These are phyloP conservation scores for roundworm (Caenorhabditis elegans) DNA, from an alignment of 1,140 invertebrate genomes.

Conservation along the genomic window DNA sequence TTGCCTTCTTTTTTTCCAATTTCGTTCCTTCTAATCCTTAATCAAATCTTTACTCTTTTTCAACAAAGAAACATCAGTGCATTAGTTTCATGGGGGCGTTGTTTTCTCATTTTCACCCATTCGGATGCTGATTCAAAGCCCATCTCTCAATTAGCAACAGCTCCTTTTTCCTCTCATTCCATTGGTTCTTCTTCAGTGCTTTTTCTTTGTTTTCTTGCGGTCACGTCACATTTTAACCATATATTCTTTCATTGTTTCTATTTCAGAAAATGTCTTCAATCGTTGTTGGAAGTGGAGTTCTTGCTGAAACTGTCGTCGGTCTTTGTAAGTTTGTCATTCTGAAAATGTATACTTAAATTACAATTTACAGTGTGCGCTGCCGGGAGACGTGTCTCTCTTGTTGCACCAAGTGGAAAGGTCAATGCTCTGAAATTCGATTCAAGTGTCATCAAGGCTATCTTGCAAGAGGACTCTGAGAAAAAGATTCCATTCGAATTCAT, in stretches of 20 bases:
- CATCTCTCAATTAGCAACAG: neutral
- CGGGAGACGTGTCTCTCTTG: neutral
- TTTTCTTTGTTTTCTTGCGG: neutral
- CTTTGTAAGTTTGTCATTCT: neutral
- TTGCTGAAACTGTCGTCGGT: slow-evolving; percentile 16
- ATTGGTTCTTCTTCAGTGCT: slow-evolving; percentile 13
- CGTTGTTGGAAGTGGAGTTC: slow-evolving; percentile 20
- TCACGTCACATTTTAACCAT: neutral
- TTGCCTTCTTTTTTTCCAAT: neutral
- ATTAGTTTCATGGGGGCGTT: neutral
- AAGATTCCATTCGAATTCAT: slow-evolving; percentile 36
- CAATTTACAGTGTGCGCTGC: neutral
- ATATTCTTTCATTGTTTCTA: neutral
- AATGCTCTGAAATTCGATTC: slow-evolving; percentile 1
- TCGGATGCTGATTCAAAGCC: neutral
- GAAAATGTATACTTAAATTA: too few species aligned
- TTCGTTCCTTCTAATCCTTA: neutral
- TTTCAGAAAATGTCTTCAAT: slow-evolving; percentile 3
- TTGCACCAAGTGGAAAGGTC: neutral
- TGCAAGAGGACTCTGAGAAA: slow-evolving; percentile 34
- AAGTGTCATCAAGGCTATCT: neutral
- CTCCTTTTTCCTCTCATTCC: neutral
- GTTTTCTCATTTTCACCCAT: neutral
- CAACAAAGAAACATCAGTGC: neutral
- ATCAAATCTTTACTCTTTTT: neutral